Evolutionary conservation across 2,797 vertebrate genomes (phyloP), one percentile per base, ranked within the genome.

Genomic region (Gila robusta): DNA sequence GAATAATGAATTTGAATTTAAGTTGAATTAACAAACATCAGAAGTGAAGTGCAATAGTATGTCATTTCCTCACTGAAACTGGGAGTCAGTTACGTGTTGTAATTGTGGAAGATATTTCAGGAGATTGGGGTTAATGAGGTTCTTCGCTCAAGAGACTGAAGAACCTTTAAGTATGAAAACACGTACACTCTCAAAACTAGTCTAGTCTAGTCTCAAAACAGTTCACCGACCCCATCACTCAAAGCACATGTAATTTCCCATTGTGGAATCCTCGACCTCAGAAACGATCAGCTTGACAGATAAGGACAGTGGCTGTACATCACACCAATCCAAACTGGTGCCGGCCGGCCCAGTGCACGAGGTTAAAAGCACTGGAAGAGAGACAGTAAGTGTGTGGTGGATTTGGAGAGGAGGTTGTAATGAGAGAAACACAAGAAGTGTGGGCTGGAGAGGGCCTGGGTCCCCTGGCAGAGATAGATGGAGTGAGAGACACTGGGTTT

Each of bases 121-220:
- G 90, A 93, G 91, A 93, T 93, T 83, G 90, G 94, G 94, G 95
- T 95, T 96, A 96, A 96, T 96, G 95, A 93, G 91, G 92, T 93
- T 92, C 93, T 95, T 91, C 92, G 91, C 92, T 94, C 90, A 89
- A 87, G 87, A 87, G 87, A 87, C 90, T 83, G 86, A 87, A 82
- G 92, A 93, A 94, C 93, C 81, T 80, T 91, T 93, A 92, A 90
- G 91, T 89, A 91, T 39, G 44, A 71, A 82, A 80, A 83, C 54
- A 12, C 49, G 35, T 56, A 39, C 5, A 78, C 64, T 86, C 59
- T 62, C 26, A 49, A 49, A 49, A 49, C 67, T 71, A 49, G 47
- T 49, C 47, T 16, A 49, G 14, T 16, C 47, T 49, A 49, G 87
- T 77, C 32, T 62, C 91, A 93, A 88, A 94, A 90, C 94, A 94